phyloP scores from a whole-genome alignment of 2,113 vertebrate species.

The Candoia aspera region DNA sequence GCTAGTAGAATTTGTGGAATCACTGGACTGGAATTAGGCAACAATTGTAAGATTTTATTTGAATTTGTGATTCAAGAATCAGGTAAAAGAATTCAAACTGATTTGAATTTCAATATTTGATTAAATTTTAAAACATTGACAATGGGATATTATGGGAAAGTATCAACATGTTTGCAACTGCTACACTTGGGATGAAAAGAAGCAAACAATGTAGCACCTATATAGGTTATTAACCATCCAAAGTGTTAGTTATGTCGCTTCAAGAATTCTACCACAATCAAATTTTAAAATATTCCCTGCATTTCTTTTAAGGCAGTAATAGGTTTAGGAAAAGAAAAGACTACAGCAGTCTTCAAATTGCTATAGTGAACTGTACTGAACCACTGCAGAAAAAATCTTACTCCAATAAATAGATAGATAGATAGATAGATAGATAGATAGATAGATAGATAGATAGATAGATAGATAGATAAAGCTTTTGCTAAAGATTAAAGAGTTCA shows the following conservation, averaged over 20 bases:
- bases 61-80: neutral
- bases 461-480: neutral
- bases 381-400: neutral
- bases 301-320: neutral
- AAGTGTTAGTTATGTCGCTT: neutral
- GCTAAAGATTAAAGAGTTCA: neutral
- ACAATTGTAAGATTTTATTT: neutral
- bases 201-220: neutral
- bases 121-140: neutral
- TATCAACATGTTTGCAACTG: neutral
- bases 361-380: neutral
- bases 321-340: neutral
- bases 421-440: neutral
- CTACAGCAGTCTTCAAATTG: neutral
- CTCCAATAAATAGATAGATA: neutral
- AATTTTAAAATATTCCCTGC: neutral
- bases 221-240: neutral
- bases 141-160: neutral
- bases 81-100: neutral
- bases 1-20: neutral
- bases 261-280: neutral
- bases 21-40: neutral
- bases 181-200: neutral
- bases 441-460: neutral
- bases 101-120: neutral